Evolutionary conservation across 2,888 invertebrate species (phyloP).

Genomic region (Ectemnius lituratus): DNA sequence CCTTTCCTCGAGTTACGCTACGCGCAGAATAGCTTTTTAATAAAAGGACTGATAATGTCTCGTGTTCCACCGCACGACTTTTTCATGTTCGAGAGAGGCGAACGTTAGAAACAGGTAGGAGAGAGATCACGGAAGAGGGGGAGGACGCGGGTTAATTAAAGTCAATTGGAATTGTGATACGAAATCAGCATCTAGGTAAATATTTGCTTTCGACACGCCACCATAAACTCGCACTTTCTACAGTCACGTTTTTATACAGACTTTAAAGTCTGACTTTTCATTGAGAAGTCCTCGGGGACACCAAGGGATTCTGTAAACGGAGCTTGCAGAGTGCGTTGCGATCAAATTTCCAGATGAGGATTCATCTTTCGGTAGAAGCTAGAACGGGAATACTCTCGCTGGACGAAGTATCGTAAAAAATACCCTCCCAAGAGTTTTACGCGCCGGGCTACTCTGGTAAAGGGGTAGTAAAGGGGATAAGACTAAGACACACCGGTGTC

Average conservation of each 20-base stretch:
- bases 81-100: constrained; percentile 24
- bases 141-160: constrained; percentile 65
- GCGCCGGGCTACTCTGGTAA: constrained; percentile 11
- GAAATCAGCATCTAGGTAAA: constrained; percentile 64
- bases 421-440: constrained; percentile 21
- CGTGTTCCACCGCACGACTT: constrained; percentile 19
- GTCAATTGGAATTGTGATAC: constrained; percentile 38
- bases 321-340: neutral
- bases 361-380: constrained; percentile 13
- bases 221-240: constrained; percentile 63
- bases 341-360: constrained; percentile 23
- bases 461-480: constrained; percentile 11
- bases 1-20: constrained; percentile 10
- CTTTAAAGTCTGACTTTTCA: neutral
- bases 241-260: constrained; percentile 39
- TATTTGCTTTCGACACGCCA: constrained; percentile 63
- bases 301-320: neutral
- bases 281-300: neutral
- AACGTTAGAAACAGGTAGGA: constrained; percentile 18
- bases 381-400: too few species aligned
- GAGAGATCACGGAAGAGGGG: constrained; percentile 33
- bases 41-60: constrained; percentile 20
- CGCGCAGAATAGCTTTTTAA: constrained; percentile 14
- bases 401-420: constrained; percentile 23
- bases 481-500: neutral